A percentile compares a stretch with the other conserved stretches of the same genome.
Conservation (phyloP, 2,797 vertebrate species). For the Anableps anableps region DNA sequence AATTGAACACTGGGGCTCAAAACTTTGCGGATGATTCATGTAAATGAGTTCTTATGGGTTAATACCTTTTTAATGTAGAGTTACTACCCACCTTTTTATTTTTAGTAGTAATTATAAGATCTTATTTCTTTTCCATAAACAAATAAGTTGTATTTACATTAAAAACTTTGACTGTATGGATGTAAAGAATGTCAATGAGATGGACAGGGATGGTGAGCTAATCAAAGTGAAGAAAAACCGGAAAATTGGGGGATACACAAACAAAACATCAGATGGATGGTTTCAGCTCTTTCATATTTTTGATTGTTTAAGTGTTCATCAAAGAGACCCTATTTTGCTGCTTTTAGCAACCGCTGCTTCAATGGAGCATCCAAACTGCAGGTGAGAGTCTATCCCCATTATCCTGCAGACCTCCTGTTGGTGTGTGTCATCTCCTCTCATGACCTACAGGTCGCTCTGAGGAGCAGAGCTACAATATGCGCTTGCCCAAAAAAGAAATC, state of each 20-base stretch:
- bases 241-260: slow-evolving; percentile 27
- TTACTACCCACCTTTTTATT: background rate
- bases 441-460: slow-evolving; percentile 41
- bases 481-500: slow-evolving; percentile 57
- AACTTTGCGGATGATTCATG: background rate
- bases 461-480: slow-evolving; percentile 33
- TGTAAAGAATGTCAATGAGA: slow-evolving; percentile 39
- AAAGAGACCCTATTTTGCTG: slow-evolving; percentile 25
- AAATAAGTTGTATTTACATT: slow-evolving; percentile 32
- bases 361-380: slow-evolving; percentile 23
- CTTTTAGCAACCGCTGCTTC: slow-evolving; percentile 17
- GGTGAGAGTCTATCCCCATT: slow-evolving; percentile 24
- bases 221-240: slow-evolving; percentile 50
- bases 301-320: slow-evolving; percentile 29
- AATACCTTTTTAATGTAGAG: background rate
- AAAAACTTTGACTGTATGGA: slow-evolving; percentile 9
- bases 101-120: background rate
- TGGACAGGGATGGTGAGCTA: slow-evolving; percentile 19
- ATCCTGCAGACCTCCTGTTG: slow-evolving; percentile 23
- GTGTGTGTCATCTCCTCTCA: slow-evolving; percentile 51
- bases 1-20: background rate
- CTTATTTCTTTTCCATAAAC: slow-evolving; percentile 9
- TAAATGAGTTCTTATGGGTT: background rate
- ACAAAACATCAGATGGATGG: slow-evolving; percentile 44
- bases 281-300: slow-evolving; percentile 41